Evolutionary conservation across 2,113 vertebrate genomes (phyloP).

Genomic region (Oophaga pumilio): DNA sequence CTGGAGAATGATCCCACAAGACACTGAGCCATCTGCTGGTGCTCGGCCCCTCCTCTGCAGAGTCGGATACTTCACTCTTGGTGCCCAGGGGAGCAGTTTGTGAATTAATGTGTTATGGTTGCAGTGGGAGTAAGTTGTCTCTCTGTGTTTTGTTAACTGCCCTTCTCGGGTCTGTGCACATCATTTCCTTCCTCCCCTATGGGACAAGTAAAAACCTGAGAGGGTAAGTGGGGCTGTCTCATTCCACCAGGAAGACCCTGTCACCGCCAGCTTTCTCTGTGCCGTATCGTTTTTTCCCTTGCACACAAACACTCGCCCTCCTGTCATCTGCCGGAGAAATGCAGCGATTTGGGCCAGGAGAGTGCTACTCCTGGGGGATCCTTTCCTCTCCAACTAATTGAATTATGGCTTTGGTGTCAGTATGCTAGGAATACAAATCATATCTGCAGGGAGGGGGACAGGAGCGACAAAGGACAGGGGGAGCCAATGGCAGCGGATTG

Average conservation of each 20-base stretch:
- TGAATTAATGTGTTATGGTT: constrained; percentile 59
- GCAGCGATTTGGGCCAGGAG: constrained; percentile 55
- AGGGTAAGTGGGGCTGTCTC: constrained; percentile 27
- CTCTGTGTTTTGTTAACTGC: constrained; percentile 56
- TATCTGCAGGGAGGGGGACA: constrained; percentile 11
- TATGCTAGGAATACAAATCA: constrained; percentile 58
- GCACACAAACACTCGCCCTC: constrained; percentile 9
- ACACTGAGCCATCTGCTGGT: constrained; percentile 41
- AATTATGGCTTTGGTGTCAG: constrained; percentile 58
- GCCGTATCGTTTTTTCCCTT: constrained; percentile 7
- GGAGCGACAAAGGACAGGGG: constrained; percentile 8
- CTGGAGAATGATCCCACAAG: constrained; percentile 44
- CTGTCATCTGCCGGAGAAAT: constrained; percentile 55
- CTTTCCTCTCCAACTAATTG: constrained; percentile 58
- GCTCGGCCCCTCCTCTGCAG: background rate
- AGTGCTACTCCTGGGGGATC: constrained; percentile 58
- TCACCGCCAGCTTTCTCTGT: background rate
- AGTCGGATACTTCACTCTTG: constrained; percentile 46
- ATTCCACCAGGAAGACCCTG: constrained; percentile 17
- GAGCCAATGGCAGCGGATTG: background rate
- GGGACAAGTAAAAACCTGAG: constrained; percentile 37
- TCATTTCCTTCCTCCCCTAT: constrained; percentile 51
- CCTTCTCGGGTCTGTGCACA: constrained; percentile 52
- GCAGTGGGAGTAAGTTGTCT: constrained; percentile 55
- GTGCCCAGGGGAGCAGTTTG: constrained; percentile 54